Conservation (phyloP, 2,888 invertebrate genomes). For the Perithous albicinctus region DNA sequence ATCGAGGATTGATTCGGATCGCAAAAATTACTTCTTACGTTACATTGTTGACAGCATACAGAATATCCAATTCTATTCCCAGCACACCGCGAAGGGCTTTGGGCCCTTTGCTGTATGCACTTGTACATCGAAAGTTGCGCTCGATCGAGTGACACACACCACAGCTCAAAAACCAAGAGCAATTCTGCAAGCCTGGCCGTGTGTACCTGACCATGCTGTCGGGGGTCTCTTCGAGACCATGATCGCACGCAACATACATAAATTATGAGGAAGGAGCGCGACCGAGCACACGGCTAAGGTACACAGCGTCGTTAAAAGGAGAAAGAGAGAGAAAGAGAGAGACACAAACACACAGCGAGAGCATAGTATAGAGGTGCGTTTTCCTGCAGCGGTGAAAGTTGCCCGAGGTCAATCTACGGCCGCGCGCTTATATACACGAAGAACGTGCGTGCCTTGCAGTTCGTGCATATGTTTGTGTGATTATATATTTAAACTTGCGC, state of each 20-base stretch:
- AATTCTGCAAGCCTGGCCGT: slow-evolving; percentile 71
- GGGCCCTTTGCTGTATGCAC: slow-evolving; percentile 32
- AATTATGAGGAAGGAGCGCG: slow-evolving; percentile 77
- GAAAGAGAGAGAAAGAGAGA: slow-evolving; percentile 8
- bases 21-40: background rate
- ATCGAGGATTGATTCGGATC: slow-evolving; percentile 19
- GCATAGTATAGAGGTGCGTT: slow-evolving; percentile 64
- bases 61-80: background rate
- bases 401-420: slow-evolving; percentile 78
- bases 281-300: slow-evolving; percentile 59
- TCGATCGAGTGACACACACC: slow-evolving; percentile 31
- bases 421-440: slow-evolving; percentile 27
- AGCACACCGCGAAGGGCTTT: background rate
- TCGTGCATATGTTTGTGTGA: slow-evolving; percentile 17
- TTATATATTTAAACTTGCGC: background rate
- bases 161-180: slow-evolving; percentile 53
- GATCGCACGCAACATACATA: slow-evolving; percentile 81
- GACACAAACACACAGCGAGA: slow-evolving; percentile 2
- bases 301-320: slow-evolving; percentile 42
- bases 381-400: slow-evolving; percentile 79
- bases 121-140: slow-evolving; percentile 55
- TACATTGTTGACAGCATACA: background rate
- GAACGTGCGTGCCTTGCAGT: slow-evolving; percentile 58
- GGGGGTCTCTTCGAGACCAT: slow-evolving; percentile 73
- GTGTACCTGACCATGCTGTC: slow-evolving; percentile 80